Conservation (phyloP, 2,797 vertebrate species). For the Oryzias sinensis region DNA sequence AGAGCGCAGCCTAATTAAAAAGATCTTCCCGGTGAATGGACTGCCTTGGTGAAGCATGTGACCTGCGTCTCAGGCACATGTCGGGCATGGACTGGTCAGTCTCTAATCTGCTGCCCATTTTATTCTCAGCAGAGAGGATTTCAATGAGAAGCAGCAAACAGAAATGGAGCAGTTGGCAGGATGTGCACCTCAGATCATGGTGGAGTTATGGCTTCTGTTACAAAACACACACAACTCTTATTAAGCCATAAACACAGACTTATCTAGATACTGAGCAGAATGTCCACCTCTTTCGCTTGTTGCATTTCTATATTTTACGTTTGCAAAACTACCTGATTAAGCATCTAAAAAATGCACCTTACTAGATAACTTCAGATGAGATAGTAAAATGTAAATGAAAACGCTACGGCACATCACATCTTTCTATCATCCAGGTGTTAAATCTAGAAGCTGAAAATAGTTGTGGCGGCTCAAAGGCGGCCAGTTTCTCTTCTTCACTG, state of each 20-base stretch:
- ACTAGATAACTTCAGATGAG: no score
- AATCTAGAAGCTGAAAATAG: not conserved
- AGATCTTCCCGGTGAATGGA: constrained; percentile 53
- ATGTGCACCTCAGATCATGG: constrained; percentile 13
- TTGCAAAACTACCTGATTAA: no score
- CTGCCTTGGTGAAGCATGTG: constrained; percentile 28
- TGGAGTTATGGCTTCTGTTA: constrained; percentile 24
- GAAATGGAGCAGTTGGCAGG: constrained; percentile 14
- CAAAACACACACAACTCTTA: constrained; percentile 38
- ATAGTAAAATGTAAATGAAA: no score
- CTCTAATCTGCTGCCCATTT: constrained; percentile 23
- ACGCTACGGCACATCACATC: no score
- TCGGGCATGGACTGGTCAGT: constrained; percentile 20
- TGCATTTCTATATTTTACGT: no score
- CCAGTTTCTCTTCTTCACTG: not conserved
- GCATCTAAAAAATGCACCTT: no score
- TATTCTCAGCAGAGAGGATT: constrained; percentile 44
- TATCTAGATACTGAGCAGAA: no score
- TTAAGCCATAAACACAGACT: constrained; percentile 12
- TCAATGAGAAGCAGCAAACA: constrained; percentile 17
- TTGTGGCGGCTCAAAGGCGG: not conserved
- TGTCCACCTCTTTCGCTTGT: no score
- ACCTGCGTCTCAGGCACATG: constrained; percentile 52
- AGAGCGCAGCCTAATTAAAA: constrained; percentile 69
- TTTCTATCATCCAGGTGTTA: not conserved